Conservation (phyloP, 2,888 invertebrate genomes). For the Parnassius orleans region DNA sequence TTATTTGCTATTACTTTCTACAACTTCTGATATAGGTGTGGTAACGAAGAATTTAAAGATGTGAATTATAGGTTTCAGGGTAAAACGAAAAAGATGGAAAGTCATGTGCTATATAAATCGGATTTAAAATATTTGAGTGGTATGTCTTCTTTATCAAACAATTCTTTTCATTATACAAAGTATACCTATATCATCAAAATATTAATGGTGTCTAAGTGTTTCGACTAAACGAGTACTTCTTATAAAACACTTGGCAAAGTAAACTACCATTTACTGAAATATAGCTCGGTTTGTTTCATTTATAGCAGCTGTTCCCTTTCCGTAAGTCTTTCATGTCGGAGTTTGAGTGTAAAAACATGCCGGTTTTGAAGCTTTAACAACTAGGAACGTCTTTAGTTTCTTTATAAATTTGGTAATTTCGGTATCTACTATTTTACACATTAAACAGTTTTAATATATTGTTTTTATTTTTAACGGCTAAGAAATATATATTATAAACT, state of each 20-base stretch:
- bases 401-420: conserved; percentile 23
- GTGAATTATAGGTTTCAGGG: too few relatives aligned
- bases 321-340: conserved; percentile 56
- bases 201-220: conserved; percentile 4
- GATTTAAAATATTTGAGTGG: too few relatives aligned
- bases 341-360: conserved; percentile 58
- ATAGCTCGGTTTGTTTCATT: conserved; percentile 35
- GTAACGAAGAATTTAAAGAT: too few relatives aligned
- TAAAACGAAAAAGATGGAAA: too few relatives aligned
- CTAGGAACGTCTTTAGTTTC: conserved; percentile 41
- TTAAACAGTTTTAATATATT: background rate
- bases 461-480: background rate
- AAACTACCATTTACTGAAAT: conserved; percentile 27
- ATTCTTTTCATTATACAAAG: background rate
- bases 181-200: background rate
- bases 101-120: too few relatives aligned
- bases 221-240: conserved; percentile 6
- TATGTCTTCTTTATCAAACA: background rate
- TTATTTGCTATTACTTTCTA: background rate
- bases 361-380: conserved; percentile 49
- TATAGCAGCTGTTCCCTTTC: conserved; percentile 47
- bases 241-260: conserved; percentile 7
- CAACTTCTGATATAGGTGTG: background rate
- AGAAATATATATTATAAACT: too few relatives aligned
- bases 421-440: conserved; percentile 12